phyloP scores from a whole-genome alignment of 2,888 invertebrate species.

The Platycheirus rosarum region DNA sequence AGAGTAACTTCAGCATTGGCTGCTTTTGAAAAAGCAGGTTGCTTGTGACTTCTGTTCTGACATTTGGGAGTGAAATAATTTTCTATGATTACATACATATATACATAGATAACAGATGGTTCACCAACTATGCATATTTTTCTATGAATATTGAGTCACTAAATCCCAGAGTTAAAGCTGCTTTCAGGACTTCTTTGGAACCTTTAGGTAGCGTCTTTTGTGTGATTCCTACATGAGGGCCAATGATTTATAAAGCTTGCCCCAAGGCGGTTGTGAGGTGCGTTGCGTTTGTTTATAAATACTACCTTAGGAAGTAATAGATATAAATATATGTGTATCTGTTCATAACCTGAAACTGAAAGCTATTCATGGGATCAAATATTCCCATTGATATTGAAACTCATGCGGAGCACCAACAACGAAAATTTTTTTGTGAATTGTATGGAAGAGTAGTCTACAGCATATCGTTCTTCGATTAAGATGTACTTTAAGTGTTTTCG shows the following conservation, averaged over 20 bases:
- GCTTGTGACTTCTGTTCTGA: background rate
- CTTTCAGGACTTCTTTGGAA: slow-evolving; percentile 58
- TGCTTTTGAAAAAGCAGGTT: too few species aligned
- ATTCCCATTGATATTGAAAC: slow-evolving; percentile 6
- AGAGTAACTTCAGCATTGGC: background rate
- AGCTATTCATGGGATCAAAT: slow-evolving; percentile 6
- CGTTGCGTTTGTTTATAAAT: too few species aligned
- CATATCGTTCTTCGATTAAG: too few species aligned
- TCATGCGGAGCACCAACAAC: background rate
- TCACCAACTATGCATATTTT: too few species aligned
- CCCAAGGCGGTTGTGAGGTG: slow-evolving; percentile 30
- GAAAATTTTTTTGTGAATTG: background rate
- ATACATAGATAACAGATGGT: too few species aligned
- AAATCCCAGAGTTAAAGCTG: slow-evolving; percentile 64
- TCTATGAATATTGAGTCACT: too few species aligned
- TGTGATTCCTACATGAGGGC: slow-evolving; percentile 1
- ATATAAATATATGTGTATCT: too few species aligned
- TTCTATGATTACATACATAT: too few species aligned
- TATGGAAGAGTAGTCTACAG: background rate
- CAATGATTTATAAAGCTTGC: slow-evolving; percentile 64
- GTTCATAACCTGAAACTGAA: too few species aligned
- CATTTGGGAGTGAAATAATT: background rate
- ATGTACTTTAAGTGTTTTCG: too few species aligned
- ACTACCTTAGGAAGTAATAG: too few species aligned
- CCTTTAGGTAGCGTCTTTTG: background rate